These are phyloP conservation scores for Entomobrya proxima DNA, from an alignment of 2,888 invertebrate genomes.

Conservation along the genomic window DNA sequence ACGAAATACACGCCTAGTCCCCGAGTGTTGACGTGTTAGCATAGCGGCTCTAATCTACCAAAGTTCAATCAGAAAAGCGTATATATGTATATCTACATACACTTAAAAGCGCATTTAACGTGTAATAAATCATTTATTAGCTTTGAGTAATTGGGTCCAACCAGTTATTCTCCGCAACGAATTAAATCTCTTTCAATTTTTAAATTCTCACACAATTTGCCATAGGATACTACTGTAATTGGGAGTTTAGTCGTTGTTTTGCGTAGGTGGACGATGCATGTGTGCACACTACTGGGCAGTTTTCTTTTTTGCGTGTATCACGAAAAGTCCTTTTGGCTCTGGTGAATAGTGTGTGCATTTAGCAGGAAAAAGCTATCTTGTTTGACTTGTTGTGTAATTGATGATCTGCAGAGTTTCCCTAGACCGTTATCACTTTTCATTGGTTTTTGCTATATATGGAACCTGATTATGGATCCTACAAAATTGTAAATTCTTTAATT, in stretches of 20 bases:
- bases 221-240: neutral
- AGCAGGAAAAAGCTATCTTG: neutral
- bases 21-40: neutral
- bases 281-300: neutral
- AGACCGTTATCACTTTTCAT: constrained; percentile 8
- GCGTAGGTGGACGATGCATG: neutral
- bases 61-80: neutral
- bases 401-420: neutral
- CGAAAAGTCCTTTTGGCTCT: neutral
- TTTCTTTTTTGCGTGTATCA: constrained; percentile 9
- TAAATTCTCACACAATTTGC: neutral
- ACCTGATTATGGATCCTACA: constrained; percentile 14
- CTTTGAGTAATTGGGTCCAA: neutral
- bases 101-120: too few relatives aligned
- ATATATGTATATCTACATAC: too few relatives aligned
- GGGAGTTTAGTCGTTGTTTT: neutral
- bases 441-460: constrained; percentile 22
- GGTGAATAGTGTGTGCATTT: neutral
- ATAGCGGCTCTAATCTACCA: neutral
- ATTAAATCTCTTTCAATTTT: neutral
- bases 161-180: neutral
- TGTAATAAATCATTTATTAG: neutral
- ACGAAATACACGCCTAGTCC: neutral
- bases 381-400: constrained; percentile 8
- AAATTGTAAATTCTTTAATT: neutral